Evolutionary conservation across 2,113 vertebrate species (phyloP).

Genomic region (Cacatua alba): DNA sequence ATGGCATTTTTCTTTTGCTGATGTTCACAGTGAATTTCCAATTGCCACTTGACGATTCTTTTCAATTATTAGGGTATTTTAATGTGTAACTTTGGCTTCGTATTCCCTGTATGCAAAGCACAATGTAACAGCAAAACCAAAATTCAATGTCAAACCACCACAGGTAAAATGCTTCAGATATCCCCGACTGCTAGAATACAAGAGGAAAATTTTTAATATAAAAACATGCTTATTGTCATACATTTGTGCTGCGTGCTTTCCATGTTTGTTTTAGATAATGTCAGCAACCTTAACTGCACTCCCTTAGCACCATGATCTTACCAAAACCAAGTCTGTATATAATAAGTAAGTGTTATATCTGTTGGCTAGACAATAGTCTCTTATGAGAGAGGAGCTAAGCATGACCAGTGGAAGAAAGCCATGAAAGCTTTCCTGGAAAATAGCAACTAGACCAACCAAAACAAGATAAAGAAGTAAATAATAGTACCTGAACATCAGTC

Average conservation of each 20-base stretch:
- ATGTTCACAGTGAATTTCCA: neutral
- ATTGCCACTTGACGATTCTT: neutral
- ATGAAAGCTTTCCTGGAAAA: neutral
- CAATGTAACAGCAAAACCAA: neutral
- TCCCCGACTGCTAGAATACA: neutral
- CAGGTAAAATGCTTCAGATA: neutral
- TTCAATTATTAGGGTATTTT: neutral
- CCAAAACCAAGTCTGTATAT: neutral
- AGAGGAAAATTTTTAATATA: neutral
- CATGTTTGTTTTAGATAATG: neutral
- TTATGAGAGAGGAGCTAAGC: neutral
- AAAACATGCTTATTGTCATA: neutral
- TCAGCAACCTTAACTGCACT: neutral
- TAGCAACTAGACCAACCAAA: neutral
- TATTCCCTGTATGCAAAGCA: neutral
- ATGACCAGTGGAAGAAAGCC: neutral
- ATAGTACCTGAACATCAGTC: neutral
- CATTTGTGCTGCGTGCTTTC: neutral
- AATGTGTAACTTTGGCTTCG: neutral
- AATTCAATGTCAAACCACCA: neutral
- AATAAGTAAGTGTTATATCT: neutral
- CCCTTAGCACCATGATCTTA: neutral
- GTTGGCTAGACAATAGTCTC: neutral
- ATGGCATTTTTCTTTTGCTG: neutral
- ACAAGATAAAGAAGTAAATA: neutral